Base-by-base conservation (phyloP, 2,888 invertebrate genomes). In the Dolichomitus sp. region DNA sequence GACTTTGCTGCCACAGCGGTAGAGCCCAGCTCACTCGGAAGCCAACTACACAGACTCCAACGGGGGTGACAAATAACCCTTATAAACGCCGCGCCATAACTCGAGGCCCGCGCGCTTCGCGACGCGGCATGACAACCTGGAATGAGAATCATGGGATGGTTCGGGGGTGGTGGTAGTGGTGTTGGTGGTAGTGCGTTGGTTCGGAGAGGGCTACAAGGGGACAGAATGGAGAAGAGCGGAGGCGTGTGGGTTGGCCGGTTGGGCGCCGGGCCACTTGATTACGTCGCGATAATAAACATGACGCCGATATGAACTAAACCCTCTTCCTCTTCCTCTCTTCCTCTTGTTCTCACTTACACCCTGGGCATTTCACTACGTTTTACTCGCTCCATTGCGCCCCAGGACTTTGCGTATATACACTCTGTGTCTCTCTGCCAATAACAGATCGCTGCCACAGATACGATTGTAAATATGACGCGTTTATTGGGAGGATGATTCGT, bases 51-150 rank as follows among this genome's bases (percentile, higher is more conserved):
- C 65, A 42, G 76, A 75, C 76, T 75, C 75, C 66, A 48, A 33
- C 30, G 57, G 77, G 85, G 81, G 89, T 92, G 93, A 93, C 93
- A 93, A 93, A 93, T 93, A 93, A 93, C 91, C 91, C 92, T 92
- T 93, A 93, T 92, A 92, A 93, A 93, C 91, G 91, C 85, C 89
- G 86, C 87, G 85, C 89, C 89, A 88, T 91, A 89, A 89, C 87
- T 88, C 84, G 77, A 66, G 42, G 80, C 54, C 61, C 77, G 84
- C 85, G 74, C 85, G 82, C 78, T 80, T 86, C 85, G 86, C 84
- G 85, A 84, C 85, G 86, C 85, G 84, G 86, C 88, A 87, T 89
- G 89, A 91, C 90, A 90, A 88, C 87, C 87, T 84, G 90, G 88
- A 89, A 90, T 89, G 91, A 90, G 89, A 90, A 88, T 89, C 89